Evolutionary conservation across 2,888 invertebrate species (phyloP).

Genomic region (Scaptomyza tumidula): DNA sequence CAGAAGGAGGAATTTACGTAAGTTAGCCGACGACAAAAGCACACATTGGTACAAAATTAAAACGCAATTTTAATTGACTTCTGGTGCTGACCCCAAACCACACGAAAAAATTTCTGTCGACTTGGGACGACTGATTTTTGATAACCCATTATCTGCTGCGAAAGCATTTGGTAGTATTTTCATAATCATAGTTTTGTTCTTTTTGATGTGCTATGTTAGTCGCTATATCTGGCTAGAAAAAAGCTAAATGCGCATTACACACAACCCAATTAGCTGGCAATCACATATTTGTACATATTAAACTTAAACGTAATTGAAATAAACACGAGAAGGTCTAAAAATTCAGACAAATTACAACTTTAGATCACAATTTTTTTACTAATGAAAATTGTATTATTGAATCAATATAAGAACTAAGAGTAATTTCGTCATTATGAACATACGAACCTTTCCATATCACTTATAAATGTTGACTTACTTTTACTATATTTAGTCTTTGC

Average conservation of each 20-base stretch:
- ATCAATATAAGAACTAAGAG: no score
- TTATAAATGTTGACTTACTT: not conserved
- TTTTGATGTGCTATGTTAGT: not conserved
- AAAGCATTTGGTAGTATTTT: not conserved
- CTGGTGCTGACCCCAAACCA: slow-evolving; percentile 49
- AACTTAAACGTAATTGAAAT: no score
- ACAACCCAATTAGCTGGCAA: slow-evolving; percentile 40
- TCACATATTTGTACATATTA: not conserved
- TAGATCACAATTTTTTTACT: no score
- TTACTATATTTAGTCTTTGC: not conserved
- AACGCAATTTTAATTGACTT: slow-evolving; percentile 65
- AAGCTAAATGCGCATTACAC: slow-evolving; percentile 38
- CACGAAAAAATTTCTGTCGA: slow-evolving; percentile 9
- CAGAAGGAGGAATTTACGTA: slow-evolving; percentile 97
- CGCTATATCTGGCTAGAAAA: slow-evolving; percentile 7
- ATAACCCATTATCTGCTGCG: slow-evolving; percentile 1
- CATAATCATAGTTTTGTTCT: not conserved
- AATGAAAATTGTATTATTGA: no score
- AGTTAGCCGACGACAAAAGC: slow-evolving; percentile 74
- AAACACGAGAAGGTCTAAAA: no score
- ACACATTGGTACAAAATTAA: slow-evolving; percentile 27
- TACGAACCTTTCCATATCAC: not conserved
- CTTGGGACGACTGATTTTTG: slow-evolving; percentile 32
- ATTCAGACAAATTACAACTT: no score
- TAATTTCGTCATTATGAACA: no score